These are phyloP conservation scores for Drosophila funebris DNA, from an alignment of 1,140 invertebrate genomes.

Conservation along the genomic window DNA sequence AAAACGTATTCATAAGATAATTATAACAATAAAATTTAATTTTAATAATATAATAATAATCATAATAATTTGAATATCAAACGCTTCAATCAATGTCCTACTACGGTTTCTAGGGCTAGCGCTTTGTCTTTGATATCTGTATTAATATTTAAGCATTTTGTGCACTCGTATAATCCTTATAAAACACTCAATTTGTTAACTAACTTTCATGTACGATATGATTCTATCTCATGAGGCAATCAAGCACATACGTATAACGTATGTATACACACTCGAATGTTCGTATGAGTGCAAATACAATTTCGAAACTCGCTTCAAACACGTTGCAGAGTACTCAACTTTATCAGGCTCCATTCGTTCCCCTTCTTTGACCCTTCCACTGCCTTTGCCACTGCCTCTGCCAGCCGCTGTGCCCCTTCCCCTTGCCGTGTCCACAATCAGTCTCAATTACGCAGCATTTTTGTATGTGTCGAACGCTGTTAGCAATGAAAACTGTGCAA, in stretches of 20 bases:
- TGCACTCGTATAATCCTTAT: neutral
- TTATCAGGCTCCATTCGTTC: slow-evolving; percentile 6
- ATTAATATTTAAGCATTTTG: neutral
- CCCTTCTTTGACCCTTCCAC: neutral
- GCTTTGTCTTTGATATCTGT: no score
- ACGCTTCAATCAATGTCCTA: no score
- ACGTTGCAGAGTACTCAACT: slow-evolving; percentile 30
- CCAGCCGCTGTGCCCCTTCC: neutral
- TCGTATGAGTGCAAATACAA: slow-evolving; percentile 21
- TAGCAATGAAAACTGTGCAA: slow-evolving; percentile 75
- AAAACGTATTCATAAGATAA: no score
- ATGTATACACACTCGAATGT: neutral
- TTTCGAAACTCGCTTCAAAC: slow-evolving; percentile 31
- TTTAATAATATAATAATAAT: no score
- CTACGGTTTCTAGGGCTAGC: no score
- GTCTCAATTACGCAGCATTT: slow-evolving; percentile 79
- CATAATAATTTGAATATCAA: no score
- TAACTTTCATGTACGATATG: slow-evolving; percentile 23
- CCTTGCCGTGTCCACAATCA: slow-evolving; percentile 44
- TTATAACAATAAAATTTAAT: no score
- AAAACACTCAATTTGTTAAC: slow-evolving; percentile 14
- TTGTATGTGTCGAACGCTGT: slow-evolving; percentile 72
- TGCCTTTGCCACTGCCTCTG: neutral
- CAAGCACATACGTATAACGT: slow-evolving; percentile 1
- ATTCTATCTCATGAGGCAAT: slow-evolving; percentile 18